Evolutionary conservation across 2,797 vertebrate genomes (phyloP), one percentile per base, ranked within the genome.

Genomic region (Odontamblyopus rebecca): DNA sequence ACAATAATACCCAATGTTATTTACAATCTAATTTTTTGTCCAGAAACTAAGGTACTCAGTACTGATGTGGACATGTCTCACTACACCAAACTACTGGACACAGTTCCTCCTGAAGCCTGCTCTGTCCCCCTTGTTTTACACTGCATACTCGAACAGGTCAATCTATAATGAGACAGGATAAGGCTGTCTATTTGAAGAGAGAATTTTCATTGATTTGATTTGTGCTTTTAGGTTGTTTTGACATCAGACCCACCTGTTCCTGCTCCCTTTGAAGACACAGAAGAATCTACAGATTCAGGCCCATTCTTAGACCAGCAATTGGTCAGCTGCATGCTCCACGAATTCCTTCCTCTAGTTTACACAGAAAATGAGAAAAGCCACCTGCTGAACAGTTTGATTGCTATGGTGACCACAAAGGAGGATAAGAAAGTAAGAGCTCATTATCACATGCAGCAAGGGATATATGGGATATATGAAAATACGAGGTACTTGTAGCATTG

Each of bases 141-240:
- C 76, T 96, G 96, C 81, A 92, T 98, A 87, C 81, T 98, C 71
- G 95, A 98, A 68, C 97, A 99, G 96, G 97, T 96, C 64, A 66
- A 79, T 60, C 16, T 70, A n/a, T 68, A 1, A 4, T 26, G 1
- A 16, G 15, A 57, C 13, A 57, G 23, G 11, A 56, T 3, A 26
- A 30, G 56, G 23, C 27, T 26, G 56, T 13, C 9, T 59, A 27
- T 16, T 30, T 59, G 1, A 4, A 59, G 13, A 60, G 15, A 13
- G 9, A 15, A 6, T 60, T 29, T 30, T 29, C 15, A 60, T 29
- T 60, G 5, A 60, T 30, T 60, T 60, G 12, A 15, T 60, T 60
- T 60, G 13, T 30, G 13, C 26, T 11, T 67, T 16, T 68, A 98
- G 97, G 92, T 97, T 54, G 89, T 92, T 75, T 91, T 88, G 67